Percentiles rank a stretch among this genome's conserved stretches.
These are phyloP conservation scores for Petrocephalus schoutedeni DNA, from an alignment of 2,797 vertebrate genomes.

Conservation along the genomic window DNA sequence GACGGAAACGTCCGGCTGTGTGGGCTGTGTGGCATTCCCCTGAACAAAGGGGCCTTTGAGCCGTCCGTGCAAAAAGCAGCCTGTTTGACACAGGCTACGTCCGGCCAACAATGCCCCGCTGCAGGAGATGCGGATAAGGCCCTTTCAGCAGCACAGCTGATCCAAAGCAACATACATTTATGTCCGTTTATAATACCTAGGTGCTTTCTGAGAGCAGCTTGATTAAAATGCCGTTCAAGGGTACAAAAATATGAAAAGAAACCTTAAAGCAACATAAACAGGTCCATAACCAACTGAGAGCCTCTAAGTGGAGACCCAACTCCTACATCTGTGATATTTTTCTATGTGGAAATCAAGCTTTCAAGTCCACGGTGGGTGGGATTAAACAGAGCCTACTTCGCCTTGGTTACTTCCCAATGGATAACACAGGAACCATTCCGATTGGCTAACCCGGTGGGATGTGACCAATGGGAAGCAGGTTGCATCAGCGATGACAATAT, in stretches of 20 bases:
- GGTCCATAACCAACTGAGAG: background rate
- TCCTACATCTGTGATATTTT: background rate
- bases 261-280: background rate
- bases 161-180: background rate
- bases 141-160: background rate
- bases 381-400: background rate
- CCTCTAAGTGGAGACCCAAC: background rate
- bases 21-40: background rate
- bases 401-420: slow-evolving; percentile 3
- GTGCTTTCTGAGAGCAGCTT: background rate
- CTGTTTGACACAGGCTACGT: background rate
- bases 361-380: background rate
- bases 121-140: background rate
- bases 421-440: background rate
- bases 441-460: background rate
- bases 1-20: background rate
- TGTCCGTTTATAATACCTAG: background rate
- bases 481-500: slow-evolving; percentile 7
- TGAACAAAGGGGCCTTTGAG: background rate
- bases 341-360: background rate
- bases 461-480: background rate
- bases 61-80: background rate
- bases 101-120: background rate
- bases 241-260: background rate
- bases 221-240: background rate